Evolutionary conservation across 2,797 vertebrate genomes (phyloP).

Genomic region (Crenuchus spilurus): DNA sequence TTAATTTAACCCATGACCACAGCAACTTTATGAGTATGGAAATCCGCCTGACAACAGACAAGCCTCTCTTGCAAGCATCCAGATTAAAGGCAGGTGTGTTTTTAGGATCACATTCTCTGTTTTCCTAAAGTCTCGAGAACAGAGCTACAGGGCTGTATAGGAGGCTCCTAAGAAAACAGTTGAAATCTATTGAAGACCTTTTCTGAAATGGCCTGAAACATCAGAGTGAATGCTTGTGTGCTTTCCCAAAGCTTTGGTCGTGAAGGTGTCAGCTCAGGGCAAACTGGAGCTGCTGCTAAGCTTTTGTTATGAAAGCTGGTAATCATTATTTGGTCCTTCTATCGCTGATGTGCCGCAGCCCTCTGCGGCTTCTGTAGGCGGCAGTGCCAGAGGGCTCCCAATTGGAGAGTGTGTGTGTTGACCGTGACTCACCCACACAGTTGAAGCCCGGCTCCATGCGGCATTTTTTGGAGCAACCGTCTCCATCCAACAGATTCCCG

Average conservation of each 20-base stretch:
- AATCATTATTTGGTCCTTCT: constrained; percentile 37
- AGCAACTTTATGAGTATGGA: neutral
- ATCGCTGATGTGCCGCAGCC: constrained; percentile 9
- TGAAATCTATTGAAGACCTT: neutral
- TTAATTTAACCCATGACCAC: neutral
- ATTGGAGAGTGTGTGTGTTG: neutral
- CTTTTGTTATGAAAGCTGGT: constrained; percentile 23
- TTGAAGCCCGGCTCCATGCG: constrained; percentile 84
- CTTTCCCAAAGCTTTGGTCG: neutral
- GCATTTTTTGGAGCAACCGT: constrained; percentile 92
- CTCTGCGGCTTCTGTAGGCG: constrained; percentile 6
- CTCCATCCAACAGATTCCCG: constrained; percentile 86
- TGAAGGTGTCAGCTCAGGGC: neutral
- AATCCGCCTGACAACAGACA: neutral
- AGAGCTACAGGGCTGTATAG: neutral
- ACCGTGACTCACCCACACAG: constrained; percentile 85
- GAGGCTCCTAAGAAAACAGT: neutral
- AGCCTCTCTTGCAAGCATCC: neutral
- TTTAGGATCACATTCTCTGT: neutral
- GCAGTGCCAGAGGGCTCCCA: constrained; percentile 52
- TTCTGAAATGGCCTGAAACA: neutral
- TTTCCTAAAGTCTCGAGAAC: neutral
- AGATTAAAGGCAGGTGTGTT: constrained; percentile 1
- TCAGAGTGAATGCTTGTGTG: neutral
- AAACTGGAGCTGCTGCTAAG: neutral